Evolutionary conservation across 2,797 vertebrate species (phyloP), one percentile per base, ranked within the genome.

Genomic region (Sylvia borin): DNA sequence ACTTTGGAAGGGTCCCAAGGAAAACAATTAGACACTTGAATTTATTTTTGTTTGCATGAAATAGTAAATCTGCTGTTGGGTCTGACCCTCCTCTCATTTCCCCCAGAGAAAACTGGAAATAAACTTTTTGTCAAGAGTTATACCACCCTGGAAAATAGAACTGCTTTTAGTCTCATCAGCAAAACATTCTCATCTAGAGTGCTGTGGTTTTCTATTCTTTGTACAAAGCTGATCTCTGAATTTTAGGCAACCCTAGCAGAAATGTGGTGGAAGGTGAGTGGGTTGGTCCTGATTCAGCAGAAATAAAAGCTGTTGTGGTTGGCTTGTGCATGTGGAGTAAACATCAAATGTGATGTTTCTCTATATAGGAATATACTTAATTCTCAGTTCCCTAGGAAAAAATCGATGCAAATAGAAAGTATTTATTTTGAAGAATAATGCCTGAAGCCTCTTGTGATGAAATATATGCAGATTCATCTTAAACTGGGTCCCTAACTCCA

Each of bases 41-140:
- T 94, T 95, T 95, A 95, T 95, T 95, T 96, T 95, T 90, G 61
- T 85, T 96, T 87, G 85, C 62, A 48, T 87, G 74, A 87, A 94
- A 91, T 92, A 88, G 74, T 82, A 93, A 93, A 95, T 92, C 88
- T 29, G 57, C 76, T 79, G 17, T 79, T 96, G 78, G 29, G 57
- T 94, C 88, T 85, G 50, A 61, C 13, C 84, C 18, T 88, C 3
- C 8, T 79, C 67, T 95, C 26, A 34, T 79, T 94, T 75, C 8
- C 79, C 47, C 83, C 22, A 43, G 42, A 66, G 80, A 38, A 71
- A 86, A 86, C 77, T 47, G 42, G 67, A 93, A 94, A 92, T 43
- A 84, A 93, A 66, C 54, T 34, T 94, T 88, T 92, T 81, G 55
- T 93, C 11, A 32, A 58, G 77, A 80, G 38, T 82, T 92, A 27